A percentile compares a stretch with the other conserved stretches of the same genome.
Conservation (phyloP, 2,888 invertebrate species). For the Choristoneura rosaceana region DNA sequence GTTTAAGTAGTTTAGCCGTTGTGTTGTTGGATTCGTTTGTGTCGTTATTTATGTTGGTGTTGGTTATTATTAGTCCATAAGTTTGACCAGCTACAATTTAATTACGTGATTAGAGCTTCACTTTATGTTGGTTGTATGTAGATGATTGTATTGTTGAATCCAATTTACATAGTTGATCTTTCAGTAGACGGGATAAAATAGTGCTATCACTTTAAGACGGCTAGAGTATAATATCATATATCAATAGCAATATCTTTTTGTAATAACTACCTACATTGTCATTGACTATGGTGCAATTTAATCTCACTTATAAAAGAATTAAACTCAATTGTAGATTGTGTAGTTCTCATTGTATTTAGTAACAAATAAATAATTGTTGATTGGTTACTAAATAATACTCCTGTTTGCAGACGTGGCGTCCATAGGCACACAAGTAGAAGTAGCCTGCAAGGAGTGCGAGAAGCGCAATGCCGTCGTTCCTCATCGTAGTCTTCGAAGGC, state of each 20-base stretch:
- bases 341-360: slow-evolving; percentile 15
- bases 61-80: slow-evolving; percentile 7
- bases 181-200: not conserved
- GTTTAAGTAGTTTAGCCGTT: slow-evolving; percentile 45
- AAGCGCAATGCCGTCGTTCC: slow-evolving; percentile 54
- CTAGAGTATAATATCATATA: too few relatives aligned
- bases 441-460: slow-evolving; percentile 66
- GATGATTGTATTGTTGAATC: not conserved
- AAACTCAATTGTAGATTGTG: not conserved
- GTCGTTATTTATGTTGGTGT: slow-evolving; percentile 42
- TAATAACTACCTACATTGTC: not conserved
- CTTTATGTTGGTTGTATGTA: not conserved
- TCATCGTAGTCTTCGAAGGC: slow-evolving; percentile 59
- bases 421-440: slow-evolving; percentile 66
- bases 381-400: not conserved
- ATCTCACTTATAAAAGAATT: too few relatives aligned
- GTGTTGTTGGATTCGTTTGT: slow-evolving; percentile 39
- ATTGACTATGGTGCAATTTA: not conserved
- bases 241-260: too few relatives aligned
- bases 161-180: not conserved
- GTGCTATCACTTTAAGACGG: not conserved
- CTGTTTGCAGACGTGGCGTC: slow-evolving; percentile 63
- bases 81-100: not conserved
- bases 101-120: too few relatives aligned
- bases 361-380: not conserved